Evolutionary conservation across 2,888 invertebrate species (phyloP), one percentile per base, ranked within the genome.

Genomic region (Hyppa rectilinea): DNA sequence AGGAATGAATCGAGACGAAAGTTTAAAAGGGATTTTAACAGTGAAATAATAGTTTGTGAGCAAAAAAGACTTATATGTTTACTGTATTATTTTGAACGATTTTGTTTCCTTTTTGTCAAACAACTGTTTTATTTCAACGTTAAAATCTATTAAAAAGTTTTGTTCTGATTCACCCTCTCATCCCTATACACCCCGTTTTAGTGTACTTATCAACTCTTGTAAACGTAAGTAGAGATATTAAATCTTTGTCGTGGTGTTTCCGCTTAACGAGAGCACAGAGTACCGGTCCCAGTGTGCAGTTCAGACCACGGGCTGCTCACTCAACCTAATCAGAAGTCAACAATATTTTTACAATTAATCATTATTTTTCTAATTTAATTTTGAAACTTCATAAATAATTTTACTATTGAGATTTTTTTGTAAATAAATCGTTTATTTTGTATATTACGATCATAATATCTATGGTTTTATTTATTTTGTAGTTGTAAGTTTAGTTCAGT

Each of bases 361-460:
- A 71, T 79, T 80, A 79, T 77, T 77, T 82, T 82, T 74, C 45
- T 71, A 64, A 65, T 65, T 65, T 64, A n/a, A 65, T 78, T 80
- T 76, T 59, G 31, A 63, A 72, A 69, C 40, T 7, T 49, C 50
- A 64, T 55, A 63, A 49, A 49, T 66, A 23, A 50, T 65, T 76
- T 68, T 72, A 71, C 66, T 72, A 75, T 38, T 75, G 81, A 78
- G 71, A 79, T 73, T 78, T 71, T 70, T 66, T 58, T 85, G 84
- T 87, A 87, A 82, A 86, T 84, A 85, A 76, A 79, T 72, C 68
- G 40, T 69, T 81, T 82, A 81, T 85, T 85, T 86, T 87, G 83
- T 87, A 85, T 83, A 86, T 85, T 82, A 78, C 80, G 75, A 78
- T 75, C 58, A 78, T 81, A 82, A 78, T 81, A 82, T 80, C 81